Evolutionary conservation across 2,113 vertebrate species (phyloP), one percentile per base, ranked within the genome.

Genomic region (Ophthalmolycus amberensis): DNA sequence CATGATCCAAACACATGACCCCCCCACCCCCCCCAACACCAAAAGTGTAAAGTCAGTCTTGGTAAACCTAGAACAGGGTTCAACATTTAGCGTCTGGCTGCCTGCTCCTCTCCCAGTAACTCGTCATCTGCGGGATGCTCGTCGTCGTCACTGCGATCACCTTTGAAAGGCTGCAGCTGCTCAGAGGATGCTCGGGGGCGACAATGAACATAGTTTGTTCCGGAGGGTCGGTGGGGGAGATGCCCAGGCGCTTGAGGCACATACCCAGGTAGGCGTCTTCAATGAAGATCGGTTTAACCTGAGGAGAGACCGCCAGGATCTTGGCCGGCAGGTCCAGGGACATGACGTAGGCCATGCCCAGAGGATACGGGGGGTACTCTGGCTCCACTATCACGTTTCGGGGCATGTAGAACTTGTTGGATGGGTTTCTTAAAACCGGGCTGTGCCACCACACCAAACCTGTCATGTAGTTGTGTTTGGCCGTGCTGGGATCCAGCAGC

Each of bases 291-390:
- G 97, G 95, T 87, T 94, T 95, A 32, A 98, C 96, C 64, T 95
- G 93, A 90, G 92, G 74, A 29, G 97, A 96, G 38, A 95, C 94
- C 25, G 90, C 89, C 83, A 97, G 94, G 74, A 99, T 96, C 90
- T 97, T 97, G 58, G 91, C 93, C 25, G 97, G 96, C 77, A 99
- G 94, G 87, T 99, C 97, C 78, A 96, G 92, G 70, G 98, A 98
- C 90, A 99, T 96, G 75, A 98, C 92, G 25, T 99, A 99, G 56
- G 96, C 96, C 15, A 97, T 97, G 54, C 97, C 98, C n/a, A 97
- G 96, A 58, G 97, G 97, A 87, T 98, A 99, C 0, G 98, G 96
- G 3, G 98, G 98, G 5, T 97, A 99, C 76, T 96, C 95, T 29
- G 95, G 83, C 27, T 96, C 96, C 1, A 96, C 90, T 22, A 97